A percentile compares a stretch with the other conserved stretches of the same genome.
phyloP scores from a whole-genome alignment of 1,140 invertebrate species.

The Papilio polytes region DNA sequence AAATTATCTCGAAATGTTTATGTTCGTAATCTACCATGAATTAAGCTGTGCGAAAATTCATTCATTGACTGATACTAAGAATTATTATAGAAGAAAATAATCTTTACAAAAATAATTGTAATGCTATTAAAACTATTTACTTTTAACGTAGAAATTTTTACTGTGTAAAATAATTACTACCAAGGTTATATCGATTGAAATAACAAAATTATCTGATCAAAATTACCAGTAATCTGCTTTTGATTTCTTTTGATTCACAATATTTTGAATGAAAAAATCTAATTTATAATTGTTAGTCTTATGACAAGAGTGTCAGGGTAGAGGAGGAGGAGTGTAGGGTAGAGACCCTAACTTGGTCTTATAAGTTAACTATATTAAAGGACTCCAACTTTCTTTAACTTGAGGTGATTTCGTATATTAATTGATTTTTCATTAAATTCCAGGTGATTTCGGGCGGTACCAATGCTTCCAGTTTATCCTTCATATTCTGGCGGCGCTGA shows the following conservation, averaged over 20 bases:
- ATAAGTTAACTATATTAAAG: no score
- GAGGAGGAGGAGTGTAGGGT: no score
- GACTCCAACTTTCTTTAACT: no score
- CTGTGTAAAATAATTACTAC: not conserved
- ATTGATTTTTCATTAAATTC: constrained; percentile 51
- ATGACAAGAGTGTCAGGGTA: no score
- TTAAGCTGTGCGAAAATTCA: constrained; percentile 1
- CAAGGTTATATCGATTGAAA: not conserved
- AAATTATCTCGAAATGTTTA: constrained; percentile 18
- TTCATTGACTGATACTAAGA: not conserved
- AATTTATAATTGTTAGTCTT: no score
- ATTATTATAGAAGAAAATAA: no score
- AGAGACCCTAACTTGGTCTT: no score
- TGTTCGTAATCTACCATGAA: not conserved
- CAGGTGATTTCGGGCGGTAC: constrained; percentile 92
- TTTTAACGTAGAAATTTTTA: not conserved
- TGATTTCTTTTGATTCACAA: no score
- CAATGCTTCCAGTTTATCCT: constrained; percentile 90
- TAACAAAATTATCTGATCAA: no score
- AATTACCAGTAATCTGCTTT: no score
- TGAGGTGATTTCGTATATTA: no score
- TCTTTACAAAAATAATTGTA: not conserved
- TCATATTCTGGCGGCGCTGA: constrained; percentile 89
- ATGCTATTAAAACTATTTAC: not conserved
- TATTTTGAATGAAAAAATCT: no score